Conservation (phyloP, 2,113 vertebrate genomes). For the Hylia prasina region DNA sequence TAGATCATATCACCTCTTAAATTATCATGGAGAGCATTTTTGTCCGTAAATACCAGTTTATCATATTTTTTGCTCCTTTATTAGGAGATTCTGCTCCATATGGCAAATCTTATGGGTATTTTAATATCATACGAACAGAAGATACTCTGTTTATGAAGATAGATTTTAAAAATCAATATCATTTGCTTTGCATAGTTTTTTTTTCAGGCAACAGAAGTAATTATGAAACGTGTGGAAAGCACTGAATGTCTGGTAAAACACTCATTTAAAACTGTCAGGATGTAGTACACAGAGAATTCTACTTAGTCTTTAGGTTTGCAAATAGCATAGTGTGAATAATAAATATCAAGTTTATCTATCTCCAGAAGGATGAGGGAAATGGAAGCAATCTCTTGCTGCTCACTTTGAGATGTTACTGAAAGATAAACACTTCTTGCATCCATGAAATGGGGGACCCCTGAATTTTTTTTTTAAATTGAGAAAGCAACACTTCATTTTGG, state of each 20-base stretch:
- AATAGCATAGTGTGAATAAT: conserved; percentile 11
- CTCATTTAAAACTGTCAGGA: neutral
- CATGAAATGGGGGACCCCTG: neutral
- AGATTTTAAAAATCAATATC: neutral
- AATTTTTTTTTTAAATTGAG: neutral
- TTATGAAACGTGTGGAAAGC: neutral
- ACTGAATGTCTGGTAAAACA: neutral
- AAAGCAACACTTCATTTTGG: neutral
- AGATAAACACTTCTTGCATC: neutral
- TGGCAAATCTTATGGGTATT: neutral
- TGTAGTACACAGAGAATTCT: neutral
- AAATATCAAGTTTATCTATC: conserved; percentile 11
- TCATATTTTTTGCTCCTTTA: neutral
- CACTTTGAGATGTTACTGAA: neutral
- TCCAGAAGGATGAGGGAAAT: neutral
- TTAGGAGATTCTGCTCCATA: neutral
- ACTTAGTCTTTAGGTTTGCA: neutral
- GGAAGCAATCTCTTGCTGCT: neutral
- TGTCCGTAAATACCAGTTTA: neutral
- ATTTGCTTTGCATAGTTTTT: neutral
- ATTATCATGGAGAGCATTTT: neutral
- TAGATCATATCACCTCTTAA: neutral
- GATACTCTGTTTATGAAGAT: neutral
- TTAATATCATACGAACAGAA: conserved; percentile 25
- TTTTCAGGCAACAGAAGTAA: conserved; percentile 25